Evolutionary conservation across 2,113 vertebrate genomes (phyloP).

Genomic region (Dipodomys spectabilis): DNA sequence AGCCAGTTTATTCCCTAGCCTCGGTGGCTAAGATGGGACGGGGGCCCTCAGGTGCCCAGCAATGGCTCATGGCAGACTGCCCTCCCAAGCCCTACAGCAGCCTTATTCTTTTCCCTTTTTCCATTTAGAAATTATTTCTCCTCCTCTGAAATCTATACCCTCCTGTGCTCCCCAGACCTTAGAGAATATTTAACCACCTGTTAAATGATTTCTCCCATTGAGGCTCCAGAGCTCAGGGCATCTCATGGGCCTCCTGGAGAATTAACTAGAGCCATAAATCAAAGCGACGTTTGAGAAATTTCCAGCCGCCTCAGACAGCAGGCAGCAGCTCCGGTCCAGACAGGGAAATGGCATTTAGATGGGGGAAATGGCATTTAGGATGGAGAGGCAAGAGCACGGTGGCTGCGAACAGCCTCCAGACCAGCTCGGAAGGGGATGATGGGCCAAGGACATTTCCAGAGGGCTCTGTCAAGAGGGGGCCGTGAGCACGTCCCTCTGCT

Average conservation of each 20-base stretch:
- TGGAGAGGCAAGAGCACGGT: neutral
- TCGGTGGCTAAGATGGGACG: neutral
- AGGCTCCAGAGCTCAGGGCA: slow-evolving; percentile 80
- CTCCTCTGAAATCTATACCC: neutral
- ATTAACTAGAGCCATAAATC: slow-evolving; percentile 90
- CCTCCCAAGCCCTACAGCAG: neutral
- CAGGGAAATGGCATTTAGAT: slow-evolving; percentile 57
- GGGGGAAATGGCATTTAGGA: neutral
- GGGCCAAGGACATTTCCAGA: neutral
- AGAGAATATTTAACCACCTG: slow-evolving; percentile 87
- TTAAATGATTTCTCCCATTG: slow-evolving; percentile 88
- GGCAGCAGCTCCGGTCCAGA: slow-evolving; percentile 61
- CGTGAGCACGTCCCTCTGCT: accelerated
- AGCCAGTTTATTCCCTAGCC: neutral
- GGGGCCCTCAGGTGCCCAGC: neutral
- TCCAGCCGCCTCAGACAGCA: slow-evolving; percentile 76
- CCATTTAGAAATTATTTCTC: neutral
- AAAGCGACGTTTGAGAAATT: slow-evolving; percentile 86
- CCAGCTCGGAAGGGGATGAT: neutral
- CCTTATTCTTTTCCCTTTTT: neutral
- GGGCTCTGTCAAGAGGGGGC: accelerated
- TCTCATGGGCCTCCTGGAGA: slow-evolving; percentile 83
- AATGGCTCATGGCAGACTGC: neutral
- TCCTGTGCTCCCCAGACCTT: slow-evolving; percentile 80
- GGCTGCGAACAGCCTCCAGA: neutral